Conservation (phyloP, 2,888 invertebrate genomes). For the Anorthoa munda region DNA sequence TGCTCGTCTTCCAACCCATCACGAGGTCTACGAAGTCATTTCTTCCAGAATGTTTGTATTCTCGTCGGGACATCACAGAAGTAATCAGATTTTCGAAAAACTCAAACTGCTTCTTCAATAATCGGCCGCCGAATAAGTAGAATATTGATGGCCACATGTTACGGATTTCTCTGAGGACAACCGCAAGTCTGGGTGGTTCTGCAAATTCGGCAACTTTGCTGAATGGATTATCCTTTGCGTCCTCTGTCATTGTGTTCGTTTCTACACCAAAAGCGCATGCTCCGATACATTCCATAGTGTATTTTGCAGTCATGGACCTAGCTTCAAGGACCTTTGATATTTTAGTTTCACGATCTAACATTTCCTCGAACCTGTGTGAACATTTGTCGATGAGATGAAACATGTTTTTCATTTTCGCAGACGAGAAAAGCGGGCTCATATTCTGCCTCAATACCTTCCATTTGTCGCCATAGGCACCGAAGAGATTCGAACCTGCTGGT, state of each 20-base stretch:
- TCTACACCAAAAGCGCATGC: constrained; percentile 50
- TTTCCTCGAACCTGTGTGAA: constrained; percentile 46
- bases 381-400: constrained; percentile 65
- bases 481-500: constrained; percentile 48
- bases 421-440: constrained; percentile 66
- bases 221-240: constrained; percentile 35
- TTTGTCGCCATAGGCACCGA: constrained; percentile 54
- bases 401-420: constrained; percentile 68
- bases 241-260: constrained; percentile 51
- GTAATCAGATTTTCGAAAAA: constrained; percentile 58
- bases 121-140: constrained; percentile 27
- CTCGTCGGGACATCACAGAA: constrained; percentile 55
- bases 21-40: constrained; percentile 68
- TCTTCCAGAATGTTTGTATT: constrained; percentile 55
- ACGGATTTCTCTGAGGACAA: constrained; percentile 10
- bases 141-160: constrained; percentile 52
- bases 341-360: constrained; percentile 52
- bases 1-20: constrained; percentile 58
- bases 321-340: constrained; percentile 43
- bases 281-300: constrained; percentile 63
- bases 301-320: constrained; percentile 48
- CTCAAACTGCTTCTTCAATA: constrained; percentile 29
- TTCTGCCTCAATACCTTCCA: constrained; percentile 68
- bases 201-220: constrained; percentile 3
- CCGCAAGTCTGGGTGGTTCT: background rate